Percentiles rank a stretch among this genome's conserved stretches.
Evolutionary conservation across 2,113 vertebrate genomes (phyloP).

Genomic region (Candoia aspera): DNA sequence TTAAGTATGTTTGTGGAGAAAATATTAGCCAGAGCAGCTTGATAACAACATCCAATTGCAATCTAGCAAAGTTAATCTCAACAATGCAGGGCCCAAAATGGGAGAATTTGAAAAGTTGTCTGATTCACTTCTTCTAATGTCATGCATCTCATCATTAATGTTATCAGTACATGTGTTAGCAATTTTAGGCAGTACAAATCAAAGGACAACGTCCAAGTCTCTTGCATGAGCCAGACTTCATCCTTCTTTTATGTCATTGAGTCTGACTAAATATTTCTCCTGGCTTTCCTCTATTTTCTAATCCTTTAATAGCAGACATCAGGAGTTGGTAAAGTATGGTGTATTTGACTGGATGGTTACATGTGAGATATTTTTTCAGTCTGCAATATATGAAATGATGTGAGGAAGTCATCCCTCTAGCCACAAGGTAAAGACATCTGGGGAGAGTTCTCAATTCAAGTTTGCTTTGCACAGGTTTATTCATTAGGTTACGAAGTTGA

Average conservation of each 20-base stretch:
- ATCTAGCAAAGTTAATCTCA: slow-evolving; percentile 22
- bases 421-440: background rate
- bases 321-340: background rate
- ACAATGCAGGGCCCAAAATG: background rate
- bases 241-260: background rate
- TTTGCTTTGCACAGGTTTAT: background rate
- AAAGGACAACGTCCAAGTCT: background rate
- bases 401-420: background rate
- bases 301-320: background rate
- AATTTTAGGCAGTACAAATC: slow-evolving; percentile 5
- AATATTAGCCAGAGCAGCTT: slow-evolving; percentile 22
- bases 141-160: slow-evolving; percentile 9
- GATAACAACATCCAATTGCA: background rate
- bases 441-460: background rate
- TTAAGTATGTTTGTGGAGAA: background rate
- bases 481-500: too few species aligned
- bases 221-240: slow-evolving; percentile 3
- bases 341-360: background rate
- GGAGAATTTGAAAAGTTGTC: background rate
- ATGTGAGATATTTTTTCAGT: background rate
- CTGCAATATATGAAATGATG: background rate
- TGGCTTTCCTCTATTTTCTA: slow-evolving; percentile 8
- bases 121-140: slow-evolving; percentile 29
- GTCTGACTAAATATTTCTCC: background rate
- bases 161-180: slow-evolving; percentile 12